Percentiles rank a stretch among this genome's conserved stretches.
Evolutionary conservation across 2,888 invertebrate species (phyloP).

Genomic region (Spilarctia lutea): DNA sequence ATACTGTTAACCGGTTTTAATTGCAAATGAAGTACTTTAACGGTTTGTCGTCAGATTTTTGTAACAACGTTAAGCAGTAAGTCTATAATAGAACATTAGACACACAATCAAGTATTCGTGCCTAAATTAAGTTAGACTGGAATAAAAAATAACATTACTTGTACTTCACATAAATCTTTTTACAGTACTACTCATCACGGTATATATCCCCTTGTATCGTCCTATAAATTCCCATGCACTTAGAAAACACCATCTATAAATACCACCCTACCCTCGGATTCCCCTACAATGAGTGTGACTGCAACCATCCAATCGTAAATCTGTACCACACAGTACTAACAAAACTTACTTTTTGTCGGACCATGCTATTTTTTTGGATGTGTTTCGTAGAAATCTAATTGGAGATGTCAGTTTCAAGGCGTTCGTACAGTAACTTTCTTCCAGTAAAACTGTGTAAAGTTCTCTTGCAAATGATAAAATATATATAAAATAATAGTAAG

Average conservation of each 20-base stretch:
- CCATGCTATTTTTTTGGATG: slow-evolving; percentile 38
- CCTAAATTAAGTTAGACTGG: neutral
- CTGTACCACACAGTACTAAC: slow-evolving; percentile 38
- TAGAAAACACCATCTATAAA: slow-evolving; percentile 60
- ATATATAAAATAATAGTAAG: no score
- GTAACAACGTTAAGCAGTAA: no score
- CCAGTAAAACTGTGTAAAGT: neutral
- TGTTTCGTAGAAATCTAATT: slow-evolving; percentile 55
- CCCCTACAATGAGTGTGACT: slow-evolving; percentile 58
- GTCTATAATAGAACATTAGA: no score
- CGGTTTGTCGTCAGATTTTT: no score
- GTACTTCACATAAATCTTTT: slow-evolving; percentile 26
- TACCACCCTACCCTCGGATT: slow-evolving; percentile 67
- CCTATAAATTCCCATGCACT: slow-evolving; percentile 51
- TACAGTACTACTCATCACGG: slow-evolving; percentile 27
- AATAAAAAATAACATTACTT: neutral
- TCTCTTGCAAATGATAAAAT: neutral
- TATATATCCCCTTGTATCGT: slow-evolving; percentile 36
- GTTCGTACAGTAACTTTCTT: no score
- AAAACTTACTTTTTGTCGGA: slow-evolving; percentile 35
- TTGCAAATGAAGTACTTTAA: no score
- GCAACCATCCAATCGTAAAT: slow-evolving; percentile 53
- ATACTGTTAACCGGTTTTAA: no score
- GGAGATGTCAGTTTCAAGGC: slow-evolving; percentile 34
- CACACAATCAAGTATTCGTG: neutral